Evolutionary conservation across 2,888 invertebrate genomes (phyloP).

Genomic region (Xylota sylvarum): DNA sequence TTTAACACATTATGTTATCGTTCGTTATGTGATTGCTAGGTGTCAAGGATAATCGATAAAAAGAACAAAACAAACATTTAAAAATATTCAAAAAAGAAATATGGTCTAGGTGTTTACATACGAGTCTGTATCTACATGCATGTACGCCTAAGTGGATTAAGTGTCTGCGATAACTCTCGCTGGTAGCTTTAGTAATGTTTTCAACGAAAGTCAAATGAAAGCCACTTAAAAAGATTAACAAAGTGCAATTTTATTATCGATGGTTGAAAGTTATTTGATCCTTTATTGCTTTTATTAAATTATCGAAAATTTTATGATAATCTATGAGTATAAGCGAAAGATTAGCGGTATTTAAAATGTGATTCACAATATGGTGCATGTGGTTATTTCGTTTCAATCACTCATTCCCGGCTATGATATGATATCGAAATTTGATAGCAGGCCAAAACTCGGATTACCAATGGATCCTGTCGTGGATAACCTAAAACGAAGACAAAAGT

Average conservation of each 20-base stretch:
- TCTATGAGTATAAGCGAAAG: too few species aligned
- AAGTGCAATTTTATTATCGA: neutral
- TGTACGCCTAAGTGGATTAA: neutral
- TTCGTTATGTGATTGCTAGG: neutral
- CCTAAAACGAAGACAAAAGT: too few species aligned
- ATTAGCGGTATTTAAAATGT: too few species aligned
- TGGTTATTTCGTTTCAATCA: too few species aligned
- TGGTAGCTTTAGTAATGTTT: neutral
- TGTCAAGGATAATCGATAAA: conserved; percentile 33
- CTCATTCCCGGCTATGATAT: too few species aligned
- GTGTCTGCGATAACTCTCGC: neutral
- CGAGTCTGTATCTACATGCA: too few species aligned
- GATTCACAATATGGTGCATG: too few species aligned
- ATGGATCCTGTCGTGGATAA: too few species aligned
- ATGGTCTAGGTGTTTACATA: too few species aligned
- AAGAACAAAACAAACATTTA: neutral
- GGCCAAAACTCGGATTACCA: too few species aligned
- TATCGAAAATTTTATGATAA: neutral
- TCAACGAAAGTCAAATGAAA: neutral
- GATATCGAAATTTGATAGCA: too few species aligned
- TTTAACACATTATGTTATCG: conserved; percentile 7
- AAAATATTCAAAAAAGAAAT: neutral
- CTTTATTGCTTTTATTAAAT: conserved; percentile 8
- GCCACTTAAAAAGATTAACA: conserved; percentile 1
- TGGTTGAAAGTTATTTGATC: neutral